Percentiles rank a stretch among this genome's conserved stretches.
Conservation (phyloP, 2,888 invertebrate species). For the Gymnocheta viridis region DNA sequence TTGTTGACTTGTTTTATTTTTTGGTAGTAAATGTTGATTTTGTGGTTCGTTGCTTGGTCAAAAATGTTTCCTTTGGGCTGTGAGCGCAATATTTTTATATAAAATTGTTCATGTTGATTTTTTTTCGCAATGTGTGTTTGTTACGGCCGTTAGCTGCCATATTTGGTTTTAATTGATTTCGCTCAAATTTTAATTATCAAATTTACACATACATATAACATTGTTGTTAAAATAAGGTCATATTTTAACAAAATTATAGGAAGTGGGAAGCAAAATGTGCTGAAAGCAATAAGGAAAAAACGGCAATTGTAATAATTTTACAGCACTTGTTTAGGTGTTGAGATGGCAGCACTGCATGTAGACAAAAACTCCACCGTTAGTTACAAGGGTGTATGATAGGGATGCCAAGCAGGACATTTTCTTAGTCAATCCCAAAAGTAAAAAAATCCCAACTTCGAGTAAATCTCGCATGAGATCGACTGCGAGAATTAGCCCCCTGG, state of each 20-base stretch:
- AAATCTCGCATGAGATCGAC: too few relatives aligned
- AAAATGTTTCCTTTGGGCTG: conserved; percentile 5
- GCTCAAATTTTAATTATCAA: conserved; percentile 53
- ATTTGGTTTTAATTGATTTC: conserved; percentile 50
- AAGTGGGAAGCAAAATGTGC: background rate
- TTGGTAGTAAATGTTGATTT: conserved; percentile 24
- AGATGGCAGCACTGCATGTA: background rate
- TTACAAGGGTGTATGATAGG: background rate
- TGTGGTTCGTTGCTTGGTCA: conserved; percentile 45
- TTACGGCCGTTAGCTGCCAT: conserved; percentile 20
- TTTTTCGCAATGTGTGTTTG: conserved; percentile 1
- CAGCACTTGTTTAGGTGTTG: background rate
- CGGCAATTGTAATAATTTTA: background rate
- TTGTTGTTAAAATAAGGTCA: conserved; percentile 32
- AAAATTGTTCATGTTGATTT: background rate
- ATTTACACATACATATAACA: conserved; percentile 22
- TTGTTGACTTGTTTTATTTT: conserved; percentile 48
- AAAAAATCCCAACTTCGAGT: too few relatives aligned
- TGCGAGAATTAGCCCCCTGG: too few relatives aligned
- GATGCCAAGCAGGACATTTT: too few relatives aligned
- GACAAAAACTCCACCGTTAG: background rate
- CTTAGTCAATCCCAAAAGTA: background rate
- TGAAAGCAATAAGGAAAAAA: background rate
- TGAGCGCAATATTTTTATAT: conserved; percentile 3
- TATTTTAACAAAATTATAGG: background rate